Evolutionary conservation across 92 coral and sea anemone species (phyloP).

Genomic region (Paramuricea clavata): DNA sequence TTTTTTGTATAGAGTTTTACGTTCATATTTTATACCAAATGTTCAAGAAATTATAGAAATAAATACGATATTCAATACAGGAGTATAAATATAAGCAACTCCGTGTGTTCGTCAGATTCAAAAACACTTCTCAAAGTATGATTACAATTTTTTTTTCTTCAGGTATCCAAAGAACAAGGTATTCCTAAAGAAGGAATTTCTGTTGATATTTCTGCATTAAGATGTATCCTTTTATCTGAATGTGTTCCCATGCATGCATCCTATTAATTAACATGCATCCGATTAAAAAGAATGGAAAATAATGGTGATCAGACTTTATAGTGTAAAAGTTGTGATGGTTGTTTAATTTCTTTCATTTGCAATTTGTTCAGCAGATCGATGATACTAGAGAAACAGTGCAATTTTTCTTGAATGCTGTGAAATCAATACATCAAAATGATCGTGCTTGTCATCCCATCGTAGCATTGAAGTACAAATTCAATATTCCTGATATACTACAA

Average conservation of each 20-base stretch:
- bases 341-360: not conserved
- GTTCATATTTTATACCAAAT: too few relatives aligned
- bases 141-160: not conserved
- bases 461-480: too few relatives aligned
- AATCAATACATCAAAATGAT: too few relatives aligned
- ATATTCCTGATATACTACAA: too few relatives aligned
- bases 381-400: not conserved
- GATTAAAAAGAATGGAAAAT: too few relatives aligned
- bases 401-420: too few relatives aligned
- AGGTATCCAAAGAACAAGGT: conserved; percentile 91
- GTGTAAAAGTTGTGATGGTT: conserved; percentile 5
- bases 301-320: not conserved
- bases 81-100: not conserved
- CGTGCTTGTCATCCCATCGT: too few relatives aligned
- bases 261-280: too few relatives aligned
- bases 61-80: too few relatives aligned
- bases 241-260: not conserved
- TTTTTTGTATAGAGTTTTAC: too few relatives aligned
- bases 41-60: too few relatives aligned
- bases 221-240: conserved; percentile 85
- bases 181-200: conserved; percentile 94
- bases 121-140: not conserved
- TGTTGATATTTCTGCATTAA: conserved; percentile 80
- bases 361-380: not conserved
- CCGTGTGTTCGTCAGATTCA: not conserved